Base-by-base conservation (phyloP, 1,140 invertebrate genomes). In the Drosophila prosaltans region DNA sequence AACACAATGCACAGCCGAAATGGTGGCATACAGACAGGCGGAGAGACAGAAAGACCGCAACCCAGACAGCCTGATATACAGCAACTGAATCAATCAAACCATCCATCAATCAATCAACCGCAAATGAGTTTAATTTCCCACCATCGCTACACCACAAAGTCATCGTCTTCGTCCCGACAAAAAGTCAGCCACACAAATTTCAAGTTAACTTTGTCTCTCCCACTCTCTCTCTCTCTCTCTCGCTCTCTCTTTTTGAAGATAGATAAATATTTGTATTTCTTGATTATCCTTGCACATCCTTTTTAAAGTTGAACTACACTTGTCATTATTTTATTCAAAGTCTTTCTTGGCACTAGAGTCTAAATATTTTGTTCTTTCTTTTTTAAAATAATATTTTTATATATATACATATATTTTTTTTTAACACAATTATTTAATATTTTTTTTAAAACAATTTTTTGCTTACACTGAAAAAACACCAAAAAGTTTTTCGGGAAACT, bases 41-140 rank as follows among this genome's bases (percentile, higher is more conserved):
- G 36, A 69, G 48, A 41, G 64, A 51, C 62, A 73, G 74, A 65
- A 60, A 51, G 21, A 51, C 21, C 45, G 7, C 24, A 16, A 26
- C 45, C 21, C 45, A 26, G 21, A 45, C 40, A 69, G 57, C 32
- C 40, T 43, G 57, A 64, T 58, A 70, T 36, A 67, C 58, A 48
- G 60, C 43, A 86, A 59, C 58, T 70, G 84, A 81, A 88, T 84
- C 80, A 89, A 89, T 88, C 84, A 88, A 88, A 88, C 80, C 72
- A 89, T 89, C 80, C 80, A 84, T 89, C 80, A 88, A 89, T 89
- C 78, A 88, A 78, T 89, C 85, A 89, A 74, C 69, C 72, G 78
- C 84, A 84, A 89, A 81, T 83, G 69, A 89, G 80, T 88, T 84
- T 81, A 78, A 89, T 89, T 80, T 75, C 57, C 71, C 71, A 61